Evolutionary conservation across 2,797 vertebrate species (phyloP).

Genomic region (Falco rusticolus): DNA sequence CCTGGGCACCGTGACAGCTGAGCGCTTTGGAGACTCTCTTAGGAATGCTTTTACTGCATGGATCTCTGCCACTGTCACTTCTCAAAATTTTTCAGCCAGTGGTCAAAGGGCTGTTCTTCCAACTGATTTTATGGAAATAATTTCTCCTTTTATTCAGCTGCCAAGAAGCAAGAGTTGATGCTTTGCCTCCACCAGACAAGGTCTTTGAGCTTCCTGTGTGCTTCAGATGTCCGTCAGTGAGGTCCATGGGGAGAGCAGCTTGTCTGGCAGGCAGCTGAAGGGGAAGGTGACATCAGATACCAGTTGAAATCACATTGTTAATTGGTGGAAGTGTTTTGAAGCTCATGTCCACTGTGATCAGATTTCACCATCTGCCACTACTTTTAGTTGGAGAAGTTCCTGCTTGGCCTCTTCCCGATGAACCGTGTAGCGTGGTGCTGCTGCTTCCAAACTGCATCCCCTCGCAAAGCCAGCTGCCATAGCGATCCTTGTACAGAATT

Average conservation of each 20-base stretch:
- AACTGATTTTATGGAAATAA: background rate
- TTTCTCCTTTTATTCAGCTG: constrained; percentile 48
- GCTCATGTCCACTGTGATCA: constrained; percentile 11
- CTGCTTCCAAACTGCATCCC: background rate
- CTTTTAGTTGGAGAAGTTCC: background rate
- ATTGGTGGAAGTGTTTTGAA: constrained; percentile 27
- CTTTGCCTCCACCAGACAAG: constrained; percentile 6
- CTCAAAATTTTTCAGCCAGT: background rate
- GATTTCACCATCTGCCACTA: constrained; percentile 11
- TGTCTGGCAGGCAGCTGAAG: background rate
- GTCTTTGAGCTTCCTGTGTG: constrained; percentile 7
- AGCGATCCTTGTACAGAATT: background rate
- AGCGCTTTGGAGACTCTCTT: constrained; percentile 12
- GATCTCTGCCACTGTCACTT: constrained; percentile 38
- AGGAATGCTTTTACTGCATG: background rate
- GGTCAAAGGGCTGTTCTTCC: constrained; percentile 39
- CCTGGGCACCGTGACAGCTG: background rate
- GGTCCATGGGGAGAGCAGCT: constrained; percentile 11
- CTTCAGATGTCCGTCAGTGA: background rate
- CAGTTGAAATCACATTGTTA: constrained; percentile 25
- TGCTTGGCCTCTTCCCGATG: background rate
- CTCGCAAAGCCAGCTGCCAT: background rate
- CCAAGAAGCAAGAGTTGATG: constrained; percentile 45
- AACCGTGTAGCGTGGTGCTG: background rate
- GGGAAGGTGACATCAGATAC: constrained; percentile 19